phyloP scores from a whole-genome alignment of 2,888 invertebrate genomes.

The Axea sp. region DNA sequence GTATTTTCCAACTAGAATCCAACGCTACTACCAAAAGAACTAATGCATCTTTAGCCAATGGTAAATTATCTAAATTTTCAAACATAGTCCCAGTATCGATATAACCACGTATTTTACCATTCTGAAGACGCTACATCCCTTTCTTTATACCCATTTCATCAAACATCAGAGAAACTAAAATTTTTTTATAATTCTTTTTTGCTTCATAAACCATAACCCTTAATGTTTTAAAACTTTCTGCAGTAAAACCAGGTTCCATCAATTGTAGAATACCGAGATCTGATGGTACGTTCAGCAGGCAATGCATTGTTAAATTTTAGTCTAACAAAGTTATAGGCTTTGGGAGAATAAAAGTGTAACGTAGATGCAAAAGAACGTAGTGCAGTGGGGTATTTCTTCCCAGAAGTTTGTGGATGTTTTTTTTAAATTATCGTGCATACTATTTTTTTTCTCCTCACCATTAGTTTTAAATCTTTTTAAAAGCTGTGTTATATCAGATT shows the following conservation, averaged over 20 bases:
- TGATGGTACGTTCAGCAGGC: conserved; percentile 55
- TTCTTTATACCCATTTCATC: conserved; percentile 47
- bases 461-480: conserved; percentile 29
- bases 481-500: conserved; percentile 31
- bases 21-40: conserved; percentile 34
- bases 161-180: conserved; percentile 21
- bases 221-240: conserved; percentile 8
- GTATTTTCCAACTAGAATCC: conserved; percentile 40
- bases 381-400: conserved; percentile 45
- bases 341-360: conserved; percentile 56
- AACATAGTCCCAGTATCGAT: conserved; percentile 16
- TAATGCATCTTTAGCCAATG: conserved; percentile 37
- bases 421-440: not conserved
- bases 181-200: not conserved
- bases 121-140: conserved; percentile 3
- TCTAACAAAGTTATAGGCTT: conserved; percentile 61
- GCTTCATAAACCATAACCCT: not conserved
- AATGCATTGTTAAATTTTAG: conserved; percentile 54
- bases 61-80: not conserved
- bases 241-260: conserved; percentile 21
- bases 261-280: conserved; percentile 16
- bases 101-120: conserved; percentile 15
- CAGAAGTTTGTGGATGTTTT: conserved; percentile 1
- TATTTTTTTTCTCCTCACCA: not conserved
- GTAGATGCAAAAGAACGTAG: conserved; percentile 60